Evolutionary conservation across 1,140 invertebrate genomes (phyloP).

Genomic region (Brachionus plicatilis): DNA sequence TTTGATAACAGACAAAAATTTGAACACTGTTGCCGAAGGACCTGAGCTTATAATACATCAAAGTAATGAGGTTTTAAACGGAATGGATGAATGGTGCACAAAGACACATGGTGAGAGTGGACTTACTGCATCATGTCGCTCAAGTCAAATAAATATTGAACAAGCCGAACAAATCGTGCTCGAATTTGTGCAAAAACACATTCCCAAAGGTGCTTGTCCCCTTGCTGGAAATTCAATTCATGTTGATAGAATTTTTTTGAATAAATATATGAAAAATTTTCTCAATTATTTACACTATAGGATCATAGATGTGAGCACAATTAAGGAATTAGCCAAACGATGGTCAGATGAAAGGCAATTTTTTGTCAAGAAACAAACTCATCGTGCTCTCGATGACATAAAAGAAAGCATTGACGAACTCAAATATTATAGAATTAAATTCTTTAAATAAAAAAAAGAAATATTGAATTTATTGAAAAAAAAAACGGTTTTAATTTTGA

Average conservation of each 20-base stretch:
- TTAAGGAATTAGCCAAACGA: conserved; percentile 74
- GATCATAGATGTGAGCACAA: conserved; percentile 80
- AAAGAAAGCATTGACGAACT: conserved; percentile 77
- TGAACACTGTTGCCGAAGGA: conserved; percentile 51
- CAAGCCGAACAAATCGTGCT: conserved; percentile 68
- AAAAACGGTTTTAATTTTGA: not conserved
- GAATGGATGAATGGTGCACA: conserved; percentile 76
- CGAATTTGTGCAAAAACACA: conserved; percentile 67
- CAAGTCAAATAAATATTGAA: conserved; percentile 64
- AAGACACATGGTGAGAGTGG: conserved; percentile 72
- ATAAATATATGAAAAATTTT: conserved; percentile 53
- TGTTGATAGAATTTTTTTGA: conserved; percentile 63
- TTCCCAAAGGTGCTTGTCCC: conserved; percentile 64
- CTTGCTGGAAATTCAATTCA: conserved; percentile 84
- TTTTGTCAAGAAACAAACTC: not conserved
- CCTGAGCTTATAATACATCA: conserved; percentile 76
- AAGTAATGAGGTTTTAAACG: conserved; percentile 64
- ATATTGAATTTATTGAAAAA: not conserved
- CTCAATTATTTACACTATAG: conserved; percentile 80
- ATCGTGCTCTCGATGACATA: conserved; percentile 72
- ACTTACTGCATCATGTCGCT: conserved; percentile 65
- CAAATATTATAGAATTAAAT: conserved; percentile 64
- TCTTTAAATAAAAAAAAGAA: conserved; percentile 56
- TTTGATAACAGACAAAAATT: conserved; percentile 68
- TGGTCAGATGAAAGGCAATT: conserved; percentile 16